Evolutionary conservation across 2,797 vertebrate genomes (phyloP), one percentile per base, ranked within the genome.

Genomic region (Manis crassicaudata): DNA sequence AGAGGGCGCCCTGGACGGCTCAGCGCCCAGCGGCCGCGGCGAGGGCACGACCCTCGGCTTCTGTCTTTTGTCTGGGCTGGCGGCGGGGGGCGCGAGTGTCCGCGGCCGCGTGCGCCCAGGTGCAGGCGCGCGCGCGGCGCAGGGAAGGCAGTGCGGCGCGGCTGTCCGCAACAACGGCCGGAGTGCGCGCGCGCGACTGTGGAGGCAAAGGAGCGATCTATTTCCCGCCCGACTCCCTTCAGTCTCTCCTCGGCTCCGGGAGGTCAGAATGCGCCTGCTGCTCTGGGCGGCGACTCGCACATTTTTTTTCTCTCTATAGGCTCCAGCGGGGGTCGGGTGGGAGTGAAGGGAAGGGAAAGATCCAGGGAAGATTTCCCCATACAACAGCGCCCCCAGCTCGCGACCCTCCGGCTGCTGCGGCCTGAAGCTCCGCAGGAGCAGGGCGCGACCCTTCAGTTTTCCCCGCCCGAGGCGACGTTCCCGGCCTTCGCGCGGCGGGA

Each of bases 351-450:
- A 16, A 50, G 14, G 27, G 65, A 27, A n/a, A 23, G 5, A 37
- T 35, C 54, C 54, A 0, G 81, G 87, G 76, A 81, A 8, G 50
- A 37, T 65, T 75, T 70, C 21, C 23, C 14, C 83, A 5, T 27
- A 7, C 89, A 81, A 77, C 93, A 93, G 94, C 93, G 83, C 93
- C 88, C 92, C 40, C 80, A 18, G 54, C 84, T 73, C 23, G 54
- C 13, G 40, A 43, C 83, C 86, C 32, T 65, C 90, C 4, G 11
- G 46, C 35, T 52, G 40, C 85, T 46, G 43, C 2, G 9, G 86
- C 88, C 77, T 25, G 6, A 37, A 75, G 37, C 75, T 65, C 50
- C 2, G 14, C 56, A 0, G 82, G 50, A 54, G 18, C 85, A 6
- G 87, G 82, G 70, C 70, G 21, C 2, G 40, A 80, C 54, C 89